phyloP scores from a whole-genome alignment of 2,113 vertebrate genomes.

The Syrrhaptes paradoxus region DNA sequence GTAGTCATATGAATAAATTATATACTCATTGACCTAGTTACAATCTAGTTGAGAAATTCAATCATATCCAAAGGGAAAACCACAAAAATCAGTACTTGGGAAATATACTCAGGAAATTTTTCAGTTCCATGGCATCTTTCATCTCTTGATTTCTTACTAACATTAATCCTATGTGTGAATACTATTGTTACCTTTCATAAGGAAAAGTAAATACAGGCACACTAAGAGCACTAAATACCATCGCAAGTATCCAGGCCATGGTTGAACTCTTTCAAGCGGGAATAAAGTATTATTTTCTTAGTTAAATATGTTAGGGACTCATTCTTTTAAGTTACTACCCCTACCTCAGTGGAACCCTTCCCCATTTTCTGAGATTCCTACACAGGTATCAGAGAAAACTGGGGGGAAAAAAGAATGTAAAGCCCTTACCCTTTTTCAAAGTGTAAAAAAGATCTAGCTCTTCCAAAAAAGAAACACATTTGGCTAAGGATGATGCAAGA shows the following conservation, averaged over 20 bases:
- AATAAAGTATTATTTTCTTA: background rate
- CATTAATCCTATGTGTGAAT: background rate
- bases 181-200: background rate
- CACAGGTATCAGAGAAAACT: background rate
- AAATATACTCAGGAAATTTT: background rate
- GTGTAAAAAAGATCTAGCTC: background rate
- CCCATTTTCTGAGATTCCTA: background rate
- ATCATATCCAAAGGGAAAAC: background rate
- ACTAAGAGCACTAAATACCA: no score
- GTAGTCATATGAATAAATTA: background rate
- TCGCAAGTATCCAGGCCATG: background rate
- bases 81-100: background rate
- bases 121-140: background rate
- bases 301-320: background rate
- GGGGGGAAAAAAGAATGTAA: background rate
- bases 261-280: background rate
- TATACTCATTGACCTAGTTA: conserved; percentile 15
- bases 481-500: background rate
- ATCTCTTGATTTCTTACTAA: background rate
- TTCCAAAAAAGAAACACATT: background rate
- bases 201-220: background rate
- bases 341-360: background rate
- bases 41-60: background rate
- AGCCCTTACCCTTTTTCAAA: background rate
- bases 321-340: background rate